A percentile compares a stretch with the other conserved stretches of the same genome.
These are phyloP conservation scores for Steinernema hermaphroditum DNA, from an alignment of 2,888 invertebrate genomes.

Conservation along the genomic window DNA sequence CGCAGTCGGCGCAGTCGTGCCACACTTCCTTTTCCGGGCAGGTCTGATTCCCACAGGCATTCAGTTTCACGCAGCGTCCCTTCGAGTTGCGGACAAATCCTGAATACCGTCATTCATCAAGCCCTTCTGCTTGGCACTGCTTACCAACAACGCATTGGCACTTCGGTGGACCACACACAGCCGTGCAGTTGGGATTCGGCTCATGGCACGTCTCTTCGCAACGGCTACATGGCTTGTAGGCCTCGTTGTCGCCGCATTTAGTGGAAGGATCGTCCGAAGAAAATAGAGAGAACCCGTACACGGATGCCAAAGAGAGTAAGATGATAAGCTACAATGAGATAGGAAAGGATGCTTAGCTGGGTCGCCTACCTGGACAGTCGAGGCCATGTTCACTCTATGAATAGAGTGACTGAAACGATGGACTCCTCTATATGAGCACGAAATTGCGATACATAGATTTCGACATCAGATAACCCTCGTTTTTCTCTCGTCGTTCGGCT, in stretches of 20 bases:
- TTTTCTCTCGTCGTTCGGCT: background rate
- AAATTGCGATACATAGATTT: background rate
- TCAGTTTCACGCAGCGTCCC: background rate
- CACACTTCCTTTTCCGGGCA: background rate
- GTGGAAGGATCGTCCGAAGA: background rate
- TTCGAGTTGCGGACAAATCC: background rate
- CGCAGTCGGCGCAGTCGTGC: background rate
- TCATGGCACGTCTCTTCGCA: constrained; percentile 12
- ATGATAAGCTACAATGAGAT: too few relatives aligned
- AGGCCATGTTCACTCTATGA: background rate
- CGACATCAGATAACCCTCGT: background rate
- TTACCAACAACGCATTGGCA: constrained; percentile 19
- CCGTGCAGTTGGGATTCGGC: background rate
- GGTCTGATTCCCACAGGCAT: background rate
- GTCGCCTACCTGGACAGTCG: background rate
- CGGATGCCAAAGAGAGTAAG: background rate
- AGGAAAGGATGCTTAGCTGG: background rate
- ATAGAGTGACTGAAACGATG: background rate
- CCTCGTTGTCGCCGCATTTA: constrained; percentile 4
- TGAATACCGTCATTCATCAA: background rate
- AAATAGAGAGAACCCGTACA: background rate
- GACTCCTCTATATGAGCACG: background rate
- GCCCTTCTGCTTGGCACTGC: background rate
- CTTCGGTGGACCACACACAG: background rate
- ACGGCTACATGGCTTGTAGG: constrained; percentile 16